Conservation (phyloP, 2,888 invertebrate genomes). For the Leucoma salicis region DNA sequence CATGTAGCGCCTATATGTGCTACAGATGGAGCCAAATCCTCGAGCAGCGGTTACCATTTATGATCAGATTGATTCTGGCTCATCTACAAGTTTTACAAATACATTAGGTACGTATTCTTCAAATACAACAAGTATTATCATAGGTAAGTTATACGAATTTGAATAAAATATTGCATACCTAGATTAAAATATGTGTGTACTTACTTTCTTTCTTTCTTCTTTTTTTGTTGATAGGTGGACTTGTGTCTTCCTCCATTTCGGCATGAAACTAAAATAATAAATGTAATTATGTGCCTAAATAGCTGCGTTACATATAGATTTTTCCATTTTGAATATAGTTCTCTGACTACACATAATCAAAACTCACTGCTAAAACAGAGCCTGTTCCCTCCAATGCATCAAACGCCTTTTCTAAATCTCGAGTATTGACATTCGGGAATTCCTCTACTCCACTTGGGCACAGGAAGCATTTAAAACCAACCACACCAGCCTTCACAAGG, state of each 20-base stretch:
- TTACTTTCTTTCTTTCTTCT: constrained; percentile 46
- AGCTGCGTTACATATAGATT: too few species aligned
- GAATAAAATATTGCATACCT: too few species aligned
- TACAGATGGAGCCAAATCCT: too few species aligned
- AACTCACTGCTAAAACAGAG: constrained; percentile 84
- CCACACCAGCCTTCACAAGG: constrained; percentile 84
- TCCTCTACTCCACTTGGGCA: constrained; percentile 86
- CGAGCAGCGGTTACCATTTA: too few species aligned
- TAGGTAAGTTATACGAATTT: too few species aligned
- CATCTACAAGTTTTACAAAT: too few species aligned
- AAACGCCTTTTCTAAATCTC: constrained; percentile 82
- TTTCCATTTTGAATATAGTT: too few species aligned
- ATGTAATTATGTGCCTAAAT: too few species aligned
- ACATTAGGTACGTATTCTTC: too few species aligned
- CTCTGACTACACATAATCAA: not conserved
- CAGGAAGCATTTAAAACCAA: constrained; percentile 89
- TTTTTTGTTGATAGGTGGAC: constrained; percentile 41
- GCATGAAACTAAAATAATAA: constrained; percentile 85
- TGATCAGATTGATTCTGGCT: too few species aligned
- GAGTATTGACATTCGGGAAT: constrained; percentile 83
- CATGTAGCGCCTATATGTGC: too few species aligned
- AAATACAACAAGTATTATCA: too few species aligned
- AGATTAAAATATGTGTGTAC: not conserved
- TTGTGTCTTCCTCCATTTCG: constrained; percentile 76
- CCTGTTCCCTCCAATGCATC: constrained; percentile 81